Conservation (phyloP, 2,888 invertebrate species). For the Tetheella fluctuosa region DNA sequence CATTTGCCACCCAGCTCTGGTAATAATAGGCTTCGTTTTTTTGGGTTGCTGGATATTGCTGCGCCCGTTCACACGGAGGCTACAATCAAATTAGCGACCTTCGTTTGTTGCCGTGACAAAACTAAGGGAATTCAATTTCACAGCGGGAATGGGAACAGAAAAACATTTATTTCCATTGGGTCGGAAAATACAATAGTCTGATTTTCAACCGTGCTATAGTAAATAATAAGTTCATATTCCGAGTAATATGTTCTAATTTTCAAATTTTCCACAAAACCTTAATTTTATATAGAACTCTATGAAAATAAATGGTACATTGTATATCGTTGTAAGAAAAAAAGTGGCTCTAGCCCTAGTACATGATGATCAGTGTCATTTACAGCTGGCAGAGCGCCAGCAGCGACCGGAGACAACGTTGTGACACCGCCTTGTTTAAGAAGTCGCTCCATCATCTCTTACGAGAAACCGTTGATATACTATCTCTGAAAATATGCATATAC, state of each 20-base stretch:
- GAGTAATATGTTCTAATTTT: neutral
- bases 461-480: constrained; percentile 44
- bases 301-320: neutral
- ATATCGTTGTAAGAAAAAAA: neutral
- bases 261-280: neutral
- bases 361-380: constrained; percentile 51
- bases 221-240: too few species aligned
- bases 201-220: neutral
- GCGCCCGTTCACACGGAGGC: constrained; percentile 1
- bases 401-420: constrained; percentile 32
- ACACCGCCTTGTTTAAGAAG: constrained; percentile 48
- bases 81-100: constrained; percentile 5
- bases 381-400: constrained; percentile 58
- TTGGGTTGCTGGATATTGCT: neutral
- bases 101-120: constrained; percentile 2
- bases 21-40: constrained; percentile 9
- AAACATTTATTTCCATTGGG: neutral
- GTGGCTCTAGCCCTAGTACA: constrained; percentile 21
- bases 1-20: constrained; percentile 24
- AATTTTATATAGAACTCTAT: neutral
- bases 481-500: constrained; percentile 30
- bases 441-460: constrained; percentile 54
- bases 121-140: constrained; percentile 8
- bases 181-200: neutral
- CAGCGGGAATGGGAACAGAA: neutral